Evolutionary conservation across 2,888 invertebrate genomes (phyloP), one percentile per base, ranked within the genome.

Genomic region (Epinotia nisella): DNA sequence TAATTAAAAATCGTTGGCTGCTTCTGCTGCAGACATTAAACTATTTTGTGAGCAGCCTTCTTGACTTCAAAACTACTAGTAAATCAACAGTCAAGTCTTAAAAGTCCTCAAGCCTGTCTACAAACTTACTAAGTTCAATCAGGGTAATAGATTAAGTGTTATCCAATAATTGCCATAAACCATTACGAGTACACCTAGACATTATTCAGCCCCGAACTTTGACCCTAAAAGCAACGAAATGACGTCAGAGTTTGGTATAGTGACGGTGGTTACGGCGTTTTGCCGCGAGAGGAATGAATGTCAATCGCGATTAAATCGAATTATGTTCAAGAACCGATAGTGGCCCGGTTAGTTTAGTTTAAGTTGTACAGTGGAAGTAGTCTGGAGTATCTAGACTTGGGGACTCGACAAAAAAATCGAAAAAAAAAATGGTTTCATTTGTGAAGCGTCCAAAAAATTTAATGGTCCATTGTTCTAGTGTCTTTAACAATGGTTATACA

Each of bases 311-410:
- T 56, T 21, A 15, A 68, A 72, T 65, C 67, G 67, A 72, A 68
- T 72, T 62, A 72, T 61, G 56, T 55, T 62, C 72, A 62, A 68
- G 67, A 72, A 62, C 67, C 67, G 72, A 72, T 72, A 72, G 61
- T 68, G 39, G 35, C 67, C 39, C 55, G 21, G 55, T 24, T 51
- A 68, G 66, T 61, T 67, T 61, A 53, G 67, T 56, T 53, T 55
- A n/a, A 56, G 66, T 56, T 5, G 24, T 19, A 9, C 3, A 53
- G 29, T 7, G 11, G 35, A 35, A n/a, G 15, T 53, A 19, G 13
- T 53, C 13, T 29, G 55, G 41, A 66, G 65, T 66, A 55, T 3
- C 1, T 66, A 15, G 9, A 5, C 5, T 29, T 29, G 5, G 29
- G 29, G 29, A 5, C 29, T 5, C 7, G 5, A 5, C 5, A 29